Base-by-base conservation (phyloP, 1,140 invertebrate species). In the Drosophila virilis region DNA sequence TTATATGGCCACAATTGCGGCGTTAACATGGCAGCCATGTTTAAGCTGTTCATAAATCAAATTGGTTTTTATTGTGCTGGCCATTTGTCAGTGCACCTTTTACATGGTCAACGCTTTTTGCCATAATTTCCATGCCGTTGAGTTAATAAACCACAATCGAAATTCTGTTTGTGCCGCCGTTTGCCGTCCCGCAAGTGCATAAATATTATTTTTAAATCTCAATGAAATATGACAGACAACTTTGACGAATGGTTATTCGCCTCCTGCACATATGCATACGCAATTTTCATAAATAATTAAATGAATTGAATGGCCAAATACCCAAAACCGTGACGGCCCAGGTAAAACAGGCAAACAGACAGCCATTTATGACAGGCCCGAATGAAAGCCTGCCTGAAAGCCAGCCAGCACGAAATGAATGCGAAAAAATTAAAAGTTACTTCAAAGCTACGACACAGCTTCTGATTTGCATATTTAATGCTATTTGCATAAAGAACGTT, bases 181-280 rank as follows among this genome's bases (percentile, higher is more conserved):
- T 7, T n/a, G 38, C 5, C 54, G 38, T 54, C 50, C 22, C 51
- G 78, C 68, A 74, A 58, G 72, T 61, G 72, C 50, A 84, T 85
- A 85, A 84, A 86, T 84, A 89, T 80, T 89, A 78, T 84, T 80
- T 88, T 88, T 54, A 88, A 88, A 64, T 76, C 77, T 65, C 79
- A 72, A 73, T 88, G 85, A 88, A 84, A 89, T 89, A 88, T 89
- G 66, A 70, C 74, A 46, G 17, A 60, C 62, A 42, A 74, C 70
- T 73, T 72, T 88, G 83, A 89, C 69, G 83, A 79, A 77, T 73
- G 70, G 43, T 9, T 46, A 48, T 48, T 35, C 40, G 5, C 32
- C 1, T 22, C 6, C 22, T 4, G 6, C 48, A 45, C 54, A 73
- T 51, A 74, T 43, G 64, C 35, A 48, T 66, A 12, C 48, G 32